A percentile compares a stretch with the other conserved stretches of the same genome.
phyloP scores from a whole-genome alignment of 2,797 vertebrate species.

The Sciurus carolinensis region DNA sequence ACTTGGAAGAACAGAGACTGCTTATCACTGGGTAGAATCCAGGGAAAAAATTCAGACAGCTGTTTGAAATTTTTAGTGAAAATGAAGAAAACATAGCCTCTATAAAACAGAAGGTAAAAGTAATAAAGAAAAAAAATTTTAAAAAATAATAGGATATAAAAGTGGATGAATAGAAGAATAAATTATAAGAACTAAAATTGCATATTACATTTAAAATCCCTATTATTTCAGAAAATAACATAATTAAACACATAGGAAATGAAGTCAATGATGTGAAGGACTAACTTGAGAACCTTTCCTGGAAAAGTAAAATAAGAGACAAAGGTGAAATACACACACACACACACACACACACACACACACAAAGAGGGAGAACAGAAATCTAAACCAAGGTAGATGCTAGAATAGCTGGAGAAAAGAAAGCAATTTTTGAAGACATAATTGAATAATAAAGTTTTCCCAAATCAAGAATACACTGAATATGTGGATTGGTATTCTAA shows the following conservation, averaged over 20 bases:
- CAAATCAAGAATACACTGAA: neutral
- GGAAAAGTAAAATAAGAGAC: neutral
- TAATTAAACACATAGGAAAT: neutral
- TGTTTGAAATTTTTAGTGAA: constrained; percentile 9
- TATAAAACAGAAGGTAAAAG: neutral
- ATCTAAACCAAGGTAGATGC: neutral
- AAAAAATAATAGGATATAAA: neutral
- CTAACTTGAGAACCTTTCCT: neutral
- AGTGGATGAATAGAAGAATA: neutral
- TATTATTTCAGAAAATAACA: neutral
- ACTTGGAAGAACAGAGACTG: neutral
- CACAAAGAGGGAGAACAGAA: neutral
- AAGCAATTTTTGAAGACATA: neutral
- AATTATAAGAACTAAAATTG: constrained; percentile 13
- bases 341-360: too few relatives aligned
- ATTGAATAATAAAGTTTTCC: neutral
- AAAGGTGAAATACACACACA: neutral
- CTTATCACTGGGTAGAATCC: neutral
- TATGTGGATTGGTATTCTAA: neutral
- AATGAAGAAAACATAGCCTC: neutral
- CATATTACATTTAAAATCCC: neutral
- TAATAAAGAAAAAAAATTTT: neutral
- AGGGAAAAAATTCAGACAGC: too few relatives aligned
- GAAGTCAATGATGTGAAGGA: neutral
- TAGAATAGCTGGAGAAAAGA: neutral